Evolutionary conservation across 1,140 invertebrate genomes (phyloP).

Genomic region (Linepithema humile): DNA sequence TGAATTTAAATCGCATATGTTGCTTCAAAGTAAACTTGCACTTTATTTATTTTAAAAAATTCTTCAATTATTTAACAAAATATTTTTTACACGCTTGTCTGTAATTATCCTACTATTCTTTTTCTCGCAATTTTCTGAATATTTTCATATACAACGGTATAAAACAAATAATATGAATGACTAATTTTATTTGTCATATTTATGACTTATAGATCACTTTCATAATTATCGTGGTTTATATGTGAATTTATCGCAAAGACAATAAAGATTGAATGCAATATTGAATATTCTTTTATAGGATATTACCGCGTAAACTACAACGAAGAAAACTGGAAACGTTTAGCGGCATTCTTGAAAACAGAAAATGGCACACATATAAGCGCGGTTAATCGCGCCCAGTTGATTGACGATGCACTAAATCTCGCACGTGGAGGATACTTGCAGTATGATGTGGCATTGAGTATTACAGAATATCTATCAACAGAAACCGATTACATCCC

Average conservation of each 20-base stretch:
- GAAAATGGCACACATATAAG: slow-evolving; percentile 74
- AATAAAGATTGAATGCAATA: not conserved
- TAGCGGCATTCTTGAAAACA: slow-evolving; percentile 71
- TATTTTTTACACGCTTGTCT: not conserved
- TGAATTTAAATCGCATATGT: not conserved
- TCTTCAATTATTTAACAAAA: not conserved
- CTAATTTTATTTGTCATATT: not conserved
- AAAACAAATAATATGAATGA: not conserved
- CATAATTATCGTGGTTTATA: not conserved
- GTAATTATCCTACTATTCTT: too few relatives aligned
- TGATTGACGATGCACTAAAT: slow-evolving; percentile 91
- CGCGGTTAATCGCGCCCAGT: slow-evolving; percentile 84
- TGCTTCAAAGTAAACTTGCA: not conserved
- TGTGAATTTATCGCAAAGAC: not conserved
- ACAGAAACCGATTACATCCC: slow-evolving; percentile 87
- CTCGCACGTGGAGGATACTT: slow-evolving; percentile 76
- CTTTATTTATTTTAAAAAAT: not conserved
- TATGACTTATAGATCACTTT: not conserved
- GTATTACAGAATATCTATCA: slow-evolving; percentile 85
- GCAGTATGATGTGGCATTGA: slow-evolving; percentile 83
- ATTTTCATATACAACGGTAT: not conserved
- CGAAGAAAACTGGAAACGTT: slow-evolving; percentile 79
- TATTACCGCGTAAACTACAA: slow-evolving; percentile 85
- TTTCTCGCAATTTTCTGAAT: not conserved
- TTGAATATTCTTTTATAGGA: slow-evolving; percentile 70